Conservation (phyloP, 1,140 invertebrate species). For the Cyrtorhinus lividipennis region DNA sequence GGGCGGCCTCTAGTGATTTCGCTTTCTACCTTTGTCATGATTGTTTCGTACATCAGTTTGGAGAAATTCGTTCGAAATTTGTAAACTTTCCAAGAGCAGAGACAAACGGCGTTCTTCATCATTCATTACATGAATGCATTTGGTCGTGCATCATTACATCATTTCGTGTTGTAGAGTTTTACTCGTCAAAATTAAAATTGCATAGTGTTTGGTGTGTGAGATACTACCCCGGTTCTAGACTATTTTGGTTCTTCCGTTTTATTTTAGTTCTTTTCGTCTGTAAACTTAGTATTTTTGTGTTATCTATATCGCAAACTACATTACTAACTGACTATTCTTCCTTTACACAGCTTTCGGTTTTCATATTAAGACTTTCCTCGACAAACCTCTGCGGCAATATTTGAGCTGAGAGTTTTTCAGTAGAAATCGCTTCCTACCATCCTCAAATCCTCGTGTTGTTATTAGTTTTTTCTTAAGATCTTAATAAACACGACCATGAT, state of each 20-base stretch:
- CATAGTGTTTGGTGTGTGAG: slow-evolving; percentile 19
- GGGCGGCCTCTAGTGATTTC: slow-evolving; percentile 11
- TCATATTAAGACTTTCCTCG: too few species aligned
- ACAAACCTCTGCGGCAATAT: too few species aligned
- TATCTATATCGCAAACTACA: too few species aligned
- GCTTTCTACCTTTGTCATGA: slow-evolving; percentile 16
- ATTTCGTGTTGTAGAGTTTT: slow-evolving; percentile 11
- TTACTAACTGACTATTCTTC: too few species aligned
- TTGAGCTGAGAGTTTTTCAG: too few species aligned
- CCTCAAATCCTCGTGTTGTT: too few species aligned
- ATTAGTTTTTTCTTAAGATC: too few species aligned
- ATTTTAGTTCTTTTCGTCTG: neutral
- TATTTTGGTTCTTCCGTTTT: neutral
- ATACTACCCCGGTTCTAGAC: slow-evolving; percentile 3
- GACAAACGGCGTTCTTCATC: neutral
- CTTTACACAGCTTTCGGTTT: too few species aligned
- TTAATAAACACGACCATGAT: too few species aligned
- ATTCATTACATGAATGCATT: slow-evolving; percentile 1
- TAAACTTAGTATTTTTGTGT: neutral
- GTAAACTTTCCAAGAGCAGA: neutral
- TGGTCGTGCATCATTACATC: slow-evolving; percentile 5
- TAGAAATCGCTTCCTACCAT: too few species aligned
- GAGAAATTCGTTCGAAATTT: neutral
- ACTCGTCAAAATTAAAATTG: slow-evolving; percentile 11
- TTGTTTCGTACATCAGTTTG: slow-evolving; percentile 13